A percentile compares a stretch with the other conserved stretches of the same genome.
Evolutionary conservation across 2,888 invertebrate species (phyloP).

Genomic region (Diarsia rubi): DNA sequence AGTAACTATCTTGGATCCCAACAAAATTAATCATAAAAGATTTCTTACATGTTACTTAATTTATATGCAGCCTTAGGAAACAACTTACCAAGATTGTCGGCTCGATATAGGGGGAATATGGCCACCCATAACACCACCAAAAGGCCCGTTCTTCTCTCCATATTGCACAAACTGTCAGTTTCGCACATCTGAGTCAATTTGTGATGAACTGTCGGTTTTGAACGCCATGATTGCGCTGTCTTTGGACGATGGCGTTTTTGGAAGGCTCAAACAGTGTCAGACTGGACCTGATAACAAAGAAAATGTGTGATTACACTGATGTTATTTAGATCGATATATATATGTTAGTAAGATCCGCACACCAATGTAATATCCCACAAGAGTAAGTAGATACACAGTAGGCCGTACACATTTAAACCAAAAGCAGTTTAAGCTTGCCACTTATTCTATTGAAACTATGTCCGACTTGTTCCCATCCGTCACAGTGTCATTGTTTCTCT

Average conservation of each 20-base stretch:
- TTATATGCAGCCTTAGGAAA: not conserved
- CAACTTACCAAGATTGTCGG: conserved; percentile 87
- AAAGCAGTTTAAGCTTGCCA: not conserved
- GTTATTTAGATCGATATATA: not conserved
- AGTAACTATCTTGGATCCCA: too few species aligned
- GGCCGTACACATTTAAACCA: not conserved
- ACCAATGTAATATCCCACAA: not conserved
- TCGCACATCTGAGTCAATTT: conserved; percentile 46
- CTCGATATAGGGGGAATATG: conserved; percentile 83
- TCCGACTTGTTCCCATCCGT: not conserved
- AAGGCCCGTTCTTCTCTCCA: conserved; percentile 81
- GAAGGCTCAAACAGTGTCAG: not conserved
- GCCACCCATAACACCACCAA: conserved; percentile 84
- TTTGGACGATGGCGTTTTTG: not conserved
- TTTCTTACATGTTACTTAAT: not conserved
- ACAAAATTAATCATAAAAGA: not conserved
- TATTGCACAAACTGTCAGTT: conserved; percentile 71
- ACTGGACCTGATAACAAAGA: conserved; percentile 44
- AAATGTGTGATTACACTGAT: not conserved
- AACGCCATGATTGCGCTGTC: conserved; percentile 56
- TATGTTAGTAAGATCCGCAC: not conserved
- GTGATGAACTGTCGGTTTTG: conserved; percentile 44
- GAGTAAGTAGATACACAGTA: not conserved
- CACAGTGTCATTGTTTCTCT: not conserved
- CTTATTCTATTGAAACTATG: not conserved